Evolutionary conservation across 2,888 invertebrate species (phyloP).

Genomic region (Torymus aiolomorphi): DNA sequence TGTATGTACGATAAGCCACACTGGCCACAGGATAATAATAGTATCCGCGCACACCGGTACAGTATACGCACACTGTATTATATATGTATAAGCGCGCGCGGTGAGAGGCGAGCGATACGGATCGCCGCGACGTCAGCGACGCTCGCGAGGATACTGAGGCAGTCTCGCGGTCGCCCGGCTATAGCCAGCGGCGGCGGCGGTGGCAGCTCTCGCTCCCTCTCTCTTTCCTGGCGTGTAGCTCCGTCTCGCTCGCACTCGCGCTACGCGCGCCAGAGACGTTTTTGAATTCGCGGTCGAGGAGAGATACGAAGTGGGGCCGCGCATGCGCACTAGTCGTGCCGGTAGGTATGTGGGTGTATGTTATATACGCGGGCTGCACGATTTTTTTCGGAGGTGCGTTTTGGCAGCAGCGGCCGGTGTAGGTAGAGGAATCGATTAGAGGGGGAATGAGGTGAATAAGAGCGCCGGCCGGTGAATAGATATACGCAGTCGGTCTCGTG

Average conservation of each 20-base stretch:
- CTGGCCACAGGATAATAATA: too few species aligned
- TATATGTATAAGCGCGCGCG: background rate
- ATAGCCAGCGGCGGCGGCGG: background rate
- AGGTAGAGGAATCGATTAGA: too few species aligned
- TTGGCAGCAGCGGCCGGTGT: too few species aligned
- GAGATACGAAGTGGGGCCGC: background rate
- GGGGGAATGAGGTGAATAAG: too few species aligned
- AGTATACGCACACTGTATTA: background rate
- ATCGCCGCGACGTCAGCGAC: conserved; percentile 27
- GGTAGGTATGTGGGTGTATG: background rate
- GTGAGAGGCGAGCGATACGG: background rate
- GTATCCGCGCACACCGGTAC: background rate
- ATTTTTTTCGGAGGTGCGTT: too few species aligned
- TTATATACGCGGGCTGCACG: too few species aligned
- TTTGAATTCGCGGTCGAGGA: conserved; percentile 3
- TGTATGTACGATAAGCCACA: too few species aligned
- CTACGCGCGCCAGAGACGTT: background rate
- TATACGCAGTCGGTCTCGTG: too few species aligned
- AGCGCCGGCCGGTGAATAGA: too few species aligned
- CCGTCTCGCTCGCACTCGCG: background rate
- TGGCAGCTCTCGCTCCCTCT: background rate
- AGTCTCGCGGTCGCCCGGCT: background rate
- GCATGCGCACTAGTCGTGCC: background rate
- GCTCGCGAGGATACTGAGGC: conserved; percentile 50
- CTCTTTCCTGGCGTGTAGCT: background rate